Evolutionary conservation across 1,140 invertebrate genomes (phyloP).

Genomic region (Saxidomus purpurata): DNA sequence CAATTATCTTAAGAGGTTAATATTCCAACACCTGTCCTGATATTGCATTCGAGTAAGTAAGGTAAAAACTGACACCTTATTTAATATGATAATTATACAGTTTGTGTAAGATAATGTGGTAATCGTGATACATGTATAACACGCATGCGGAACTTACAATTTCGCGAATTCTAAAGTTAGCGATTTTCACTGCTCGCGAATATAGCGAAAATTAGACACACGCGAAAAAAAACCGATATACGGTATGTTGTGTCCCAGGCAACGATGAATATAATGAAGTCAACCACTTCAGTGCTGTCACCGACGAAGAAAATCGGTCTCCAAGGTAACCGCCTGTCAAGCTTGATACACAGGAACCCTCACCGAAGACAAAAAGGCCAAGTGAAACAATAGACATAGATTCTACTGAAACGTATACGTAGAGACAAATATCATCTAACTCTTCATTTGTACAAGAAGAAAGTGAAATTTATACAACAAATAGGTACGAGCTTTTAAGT

Average conservation of each 20-base stretch:
- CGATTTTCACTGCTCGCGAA: no score
- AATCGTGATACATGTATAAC: no score
- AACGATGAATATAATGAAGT: background rate
- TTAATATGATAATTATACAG: no score
- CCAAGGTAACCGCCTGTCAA: background rate
- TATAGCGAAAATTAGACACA: no score
- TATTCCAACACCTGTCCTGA: no score
- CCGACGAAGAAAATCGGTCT: background rate
- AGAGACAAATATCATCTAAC: background rate
- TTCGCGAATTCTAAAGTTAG: no score
- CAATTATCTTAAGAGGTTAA: no score
- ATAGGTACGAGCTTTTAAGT: background rate
- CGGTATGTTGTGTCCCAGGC: background rate
- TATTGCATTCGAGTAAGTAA: no score
- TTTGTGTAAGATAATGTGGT: no score
- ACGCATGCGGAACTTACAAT: no score
- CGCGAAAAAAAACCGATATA: background rate
- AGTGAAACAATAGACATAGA: background rate
- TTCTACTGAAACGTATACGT: no score
- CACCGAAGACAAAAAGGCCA: background rate
- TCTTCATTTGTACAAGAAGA: background rate
- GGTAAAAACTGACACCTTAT: no score
- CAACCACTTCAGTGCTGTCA: constrained; percentile 34
- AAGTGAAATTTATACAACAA: background rate
- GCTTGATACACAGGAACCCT: background rate